Conservation (phyloP, 2,888 invertebrate species). For the Pomacea canaliculata region DNA sequence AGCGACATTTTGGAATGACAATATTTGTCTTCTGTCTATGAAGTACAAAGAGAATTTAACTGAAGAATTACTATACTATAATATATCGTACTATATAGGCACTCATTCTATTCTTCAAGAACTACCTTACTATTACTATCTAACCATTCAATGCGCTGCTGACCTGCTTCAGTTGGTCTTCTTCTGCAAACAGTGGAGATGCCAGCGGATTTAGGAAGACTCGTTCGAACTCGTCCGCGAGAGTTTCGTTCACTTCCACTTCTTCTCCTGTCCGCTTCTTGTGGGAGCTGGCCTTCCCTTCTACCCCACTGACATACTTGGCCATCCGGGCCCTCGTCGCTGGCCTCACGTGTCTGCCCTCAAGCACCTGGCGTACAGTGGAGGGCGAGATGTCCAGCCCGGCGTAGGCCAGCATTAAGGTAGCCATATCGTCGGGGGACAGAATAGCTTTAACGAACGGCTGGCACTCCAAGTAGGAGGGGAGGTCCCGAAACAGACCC, state of each 20-base stretch:
- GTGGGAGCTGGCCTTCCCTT: not conserved
- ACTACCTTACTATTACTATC: no score
- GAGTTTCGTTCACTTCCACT: not conserved
- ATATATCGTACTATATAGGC: no score
- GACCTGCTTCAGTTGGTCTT: slow-evolving; percentile 1
- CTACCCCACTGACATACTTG: slow-evolving; percentile 3
- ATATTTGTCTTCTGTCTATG: no score
- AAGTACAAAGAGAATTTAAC: no score
- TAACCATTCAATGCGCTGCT: no score
- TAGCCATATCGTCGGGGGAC: slow-evolving; percentile 5
- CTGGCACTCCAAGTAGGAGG: slow-evolving; percentile 33
- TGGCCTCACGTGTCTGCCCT: slow-evolving; percentile 4
- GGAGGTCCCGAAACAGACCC: slow-evolving; percentile 56
- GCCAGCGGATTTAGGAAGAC: slow-evolving; percentile 14
- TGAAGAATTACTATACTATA: no score
- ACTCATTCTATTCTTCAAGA: no score
- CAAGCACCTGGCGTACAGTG: not conserved
- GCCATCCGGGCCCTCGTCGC: slow-evolving; percentile 12
- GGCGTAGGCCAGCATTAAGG: slow-evolving; percentile 10
- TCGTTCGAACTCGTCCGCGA: not conserved
- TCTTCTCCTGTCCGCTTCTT: not conserved
- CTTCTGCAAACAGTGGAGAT: slow-evolving; percentile 25
- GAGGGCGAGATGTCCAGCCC: slow-evolving; percentile 1
- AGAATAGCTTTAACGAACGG: not conserved
- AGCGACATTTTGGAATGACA: no score